Evolutionary conservation across 2,113 vertebrate genomes (phyloP).

Genomic region (Cettia cetti): DNA sequence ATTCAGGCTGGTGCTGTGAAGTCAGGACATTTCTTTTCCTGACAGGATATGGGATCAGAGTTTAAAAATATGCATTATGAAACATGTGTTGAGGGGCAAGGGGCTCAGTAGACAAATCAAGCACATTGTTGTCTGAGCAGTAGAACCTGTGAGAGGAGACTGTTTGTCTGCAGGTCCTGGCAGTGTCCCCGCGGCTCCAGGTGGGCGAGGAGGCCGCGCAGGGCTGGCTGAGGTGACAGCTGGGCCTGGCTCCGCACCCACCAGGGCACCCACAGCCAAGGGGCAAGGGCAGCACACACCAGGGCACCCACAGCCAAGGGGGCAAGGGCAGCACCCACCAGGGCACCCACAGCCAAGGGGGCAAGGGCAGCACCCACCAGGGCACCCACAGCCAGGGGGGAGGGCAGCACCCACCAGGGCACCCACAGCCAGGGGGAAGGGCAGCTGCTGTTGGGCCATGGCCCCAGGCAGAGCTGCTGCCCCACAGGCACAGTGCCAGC

Average conservation of each 20-base stretch:
- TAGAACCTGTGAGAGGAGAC: neutral
- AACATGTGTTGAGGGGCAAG: neutral
- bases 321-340: too few species aligned
- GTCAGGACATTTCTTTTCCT: constrained; percentile 50
- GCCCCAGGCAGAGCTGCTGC: neutral
- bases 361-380: too few species aligned
- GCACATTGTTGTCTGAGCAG: constrained; percentile 6
- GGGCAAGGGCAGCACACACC: neutral
- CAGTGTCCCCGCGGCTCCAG: neutral
- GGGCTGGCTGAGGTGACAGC: rapidly evolving
- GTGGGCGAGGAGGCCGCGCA: rapidly evolving
- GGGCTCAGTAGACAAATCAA: neutral
- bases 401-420: neutral
- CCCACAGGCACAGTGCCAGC: rapidly evolving
- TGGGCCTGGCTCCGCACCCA: rapidly evolving
- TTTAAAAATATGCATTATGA: neutral
- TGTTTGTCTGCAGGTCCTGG: neutral
- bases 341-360: too few species aligned
- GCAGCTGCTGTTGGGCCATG: rapidly evolving
- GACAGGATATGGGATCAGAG: constrained; percentile 58
- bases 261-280: rapidly evolving
- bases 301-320: too few species aligned
- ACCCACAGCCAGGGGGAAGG: too few species aligned
- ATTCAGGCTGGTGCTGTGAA: neutral
- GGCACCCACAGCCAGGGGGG: too few species aligned